Evolutionary conservation across 2,113 vertebrate species (phyloP).

Genomic region (Ctenomys sociabilis): DNA sequence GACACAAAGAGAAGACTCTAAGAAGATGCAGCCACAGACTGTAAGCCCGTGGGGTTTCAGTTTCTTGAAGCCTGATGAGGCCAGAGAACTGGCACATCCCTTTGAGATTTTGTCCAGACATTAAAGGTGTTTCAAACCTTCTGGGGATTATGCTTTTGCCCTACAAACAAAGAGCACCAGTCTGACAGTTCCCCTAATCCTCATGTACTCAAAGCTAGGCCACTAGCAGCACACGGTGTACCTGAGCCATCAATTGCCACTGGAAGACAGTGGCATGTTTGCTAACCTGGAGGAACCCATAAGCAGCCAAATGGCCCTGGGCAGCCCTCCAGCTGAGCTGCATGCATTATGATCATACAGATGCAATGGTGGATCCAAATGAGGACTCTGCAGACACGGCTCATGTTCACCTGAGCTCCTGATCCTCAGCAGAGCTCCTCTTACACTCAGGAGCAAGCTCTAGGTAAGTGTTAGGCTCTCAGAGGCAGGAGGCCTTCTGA

Average conservation of each 20-base stretch:
- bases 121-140: slow-evolving; percentile 31
- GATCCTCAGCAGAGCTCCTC: slow-evolving; percentile 55
- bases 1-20: background rate
- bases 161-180: background rate
- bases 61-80: background rate
- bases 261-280: background rate
- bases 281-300: slow-evolving; percentile 30
- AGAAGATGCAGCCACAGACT: rapidly evolving
- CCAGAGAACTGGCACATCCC: background rate
- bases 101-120: rapidly evolving
- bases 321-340: background rate
- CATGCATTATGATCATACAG: slow-evolving; percentile 4
- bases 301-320: background rate
- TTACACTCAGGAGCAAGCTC: slow-evolving; percentile 33
- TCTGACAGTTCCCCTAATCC: slow-evolving; percentile 36
- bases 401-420: slow-evolving; percentile 55
- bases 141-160: background rate
- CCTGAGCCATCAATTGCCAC: slow-evolving; percentile 52
- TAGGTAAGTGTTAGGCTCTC: slow-evolving; percentile 63
- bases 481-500: slow-evolving; percentile 27
- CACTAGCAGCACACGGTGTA: background rate
- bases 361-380: slow-evolving; percentile 65
- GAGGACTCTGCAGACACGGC: slow-evolving; percentile 72
- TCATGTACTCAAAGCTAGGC: slow-evolving; percentile 63
- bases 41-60: background rate